These are phyloP conservation scores for Hermaeophaga mercurialis DNA, from an alignment of 2,888 invertebrate genomes.

Conservation along the genomic window DNA sequence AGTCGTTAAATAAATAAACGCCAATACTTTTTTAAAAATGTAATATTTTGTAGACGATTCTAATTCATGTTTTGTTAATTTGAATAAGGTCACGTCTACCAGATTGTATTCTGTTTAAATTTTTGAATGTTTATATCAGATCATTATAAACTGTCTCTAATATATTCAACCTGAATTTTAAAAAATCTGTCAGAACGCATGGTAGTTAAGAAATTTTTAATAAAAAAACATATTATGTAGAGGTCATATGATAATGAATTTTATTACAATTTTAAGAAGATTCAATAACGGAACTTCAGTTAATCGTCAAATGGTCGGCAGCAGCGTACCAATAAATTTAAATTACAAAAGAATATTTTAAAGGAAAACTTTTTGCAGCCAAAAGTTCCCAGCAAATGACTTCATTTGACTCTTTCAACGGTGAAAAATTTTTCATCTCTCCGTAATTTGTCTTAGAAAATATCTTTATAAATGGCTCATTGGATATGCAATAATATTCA, in stretches of 20 bases:
- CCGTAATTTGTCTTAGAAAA: slow-evolving; percentile 35
- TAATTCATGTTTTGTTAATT: too few relatives aligned
- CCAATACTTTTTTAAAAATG: too few relatives aligned
- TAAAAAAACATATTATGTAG: too few relatives aligned
- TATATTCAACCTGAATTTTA: too few relatives aligned
- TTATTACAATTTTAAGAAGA: not conserved
- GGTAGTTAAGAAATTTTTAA: too few relatives aligned
- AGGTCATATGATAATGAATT: not conserved
- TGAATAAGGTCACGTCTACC: too few relatives aligned
- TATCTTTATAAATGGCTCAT: slow-evolving; percentile 46
- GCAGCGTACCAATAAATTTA: not conserved
- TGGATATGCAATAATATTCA: slow-evolving; percentile 47
- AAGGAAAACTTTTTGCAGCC: not conserved
- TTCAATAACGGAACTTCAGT: not conserved
- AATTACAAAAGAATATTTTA: not conserved
- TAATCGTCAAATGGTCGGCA: not conserved
- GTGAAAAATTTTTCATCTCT: slow-evolving; percentile 27
- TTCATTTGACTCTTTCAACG: slow-evolving; percentile 9
- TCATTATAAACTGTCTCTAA: too few relatives aligned
- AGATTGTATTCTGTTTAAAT: too few relatives aligned
- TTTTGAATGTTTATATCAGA: too few relatives aligned
- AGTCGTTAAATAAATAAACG: too few relatives aligned
- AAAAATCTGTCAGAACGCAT: too few relatives aligned
- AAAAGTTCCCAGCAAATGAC: slow-evolving; percentile 1
- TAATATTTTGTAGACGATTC: too few relatives aligned